Base-by-base conservation (phyloP, 2,888 invertebrate species). In the Exephanes ischioxanthus region DNA sequence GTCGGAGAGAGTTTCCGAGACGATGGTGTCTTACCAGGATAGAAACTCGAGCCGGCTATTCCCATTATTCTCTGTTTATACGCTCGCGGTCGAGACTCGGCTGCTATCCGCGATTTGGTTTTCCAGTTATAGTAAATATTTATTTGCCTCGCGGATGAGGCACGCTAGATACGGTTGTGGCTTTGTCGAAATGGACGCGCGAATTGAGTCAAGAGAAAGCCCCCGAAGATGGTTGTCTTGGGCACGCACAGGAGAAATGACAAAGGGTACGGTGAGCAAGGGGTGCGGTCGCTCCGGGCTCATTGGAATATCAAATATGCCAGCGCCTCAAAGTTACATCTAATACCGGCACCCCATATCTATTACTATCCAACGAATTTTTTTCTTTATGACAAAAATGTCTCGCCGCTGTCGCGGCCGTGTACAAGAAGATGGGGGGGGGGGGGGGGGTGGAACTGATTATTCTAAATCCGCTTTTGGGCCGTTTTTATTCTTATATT, bases 91-190 rank as follows among this genome's bases (percentile, higher is more conserved):
- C 70, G 77, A 73, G 63, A 63, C 30, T 33, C 61, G 45, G 16
- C 75, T 63, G 68, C 78, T 78, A 66, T 85, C 88, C 84, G 88
- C 79, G 85, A 89, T 89, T 90, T 88, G 86, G 85, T 85, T 83
- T 88, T 88, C 86, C 89, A 90, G 89, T 91, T 90, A 89, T 90
- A 88, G 90, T 92, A 92, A 92, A 92, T 92, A 92, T 93, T 93
- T 93, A 91, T 90, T 91, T 88, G 89, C 89, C 88, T 87, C 85
- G 87, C 84, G 89, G 89, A 91, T 88, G 90, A 90, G 89, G 90
- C 87, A 90, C 87, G 89, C 88, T 88, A 87, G 89, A 87, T 86
- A 85, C 55, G 58, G 63, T 75, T 86, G 89, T 83, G 83, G 86
- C 37, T 66, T 68, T 53, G 45, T 66, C 1, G 5, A 19, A 70